Evolutionary conservation across 2,888 invertebrate species (phyloP), one percentile per base, ranked within the genome.

Genomic region (Teleiodes luculella): DNA sequence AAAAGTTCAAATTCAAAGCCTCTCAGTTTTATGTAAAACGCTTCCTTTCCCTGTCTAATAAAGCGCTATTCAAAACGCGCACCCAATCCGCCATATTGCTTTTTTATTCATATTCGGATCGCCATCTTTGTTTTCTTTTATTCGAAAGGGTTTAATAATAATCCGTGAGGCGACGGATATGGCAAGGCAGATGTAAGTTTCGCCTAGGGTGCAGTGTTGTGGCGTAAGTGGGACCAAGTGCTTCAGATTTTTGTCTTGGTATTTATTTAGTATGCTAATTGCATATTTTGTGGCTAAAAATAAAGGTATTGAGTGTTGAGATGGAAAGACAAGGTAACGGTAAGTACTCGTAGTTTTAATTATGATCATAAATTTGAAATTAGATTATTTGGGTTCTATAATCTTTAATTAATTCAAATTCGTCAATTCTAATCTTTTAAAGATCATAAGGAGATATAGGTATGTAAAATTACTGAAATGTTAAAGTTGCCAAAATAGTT

Each of bases 31-130:
- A n/a, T n/a, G n/a, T n/a, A n/a, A n/a, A 36, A 14, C 37, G 16
- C 13, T 28, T 30, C 39, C 18, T 20, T 47, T 39, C 45, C 53
- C 54, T 52, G 49, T 53, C 41, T 45, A 46, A 47, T 43, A 53
- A 43, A 56, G 45, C 56, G 57, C 60, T 61, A 58, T 60, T 57
- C 53, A 52, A 53, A 59, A 55, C 59, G 14, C 45, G 80, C 86
- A 86, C 86, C 86, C 83, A 81, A 57, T 57, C 77, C 70, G 83
- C 86, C 86, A 87, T 86, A 69, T 86, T 85, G 76, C 54, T 66
- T 69, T 69, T 50, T 51, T 49, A 31, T 46, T 49, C 37, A 36
- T 74, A 67, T 71, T 78, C 75, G 74, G 78, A 43, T 72, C 77
- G 78, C 79, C 78, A 78, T 81, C 65, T 81, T 79, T 75, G 76